Base-by-base conservation (phyloP, 2,888 invertebrate species). In the Platerodrilus igneus region DNA sequence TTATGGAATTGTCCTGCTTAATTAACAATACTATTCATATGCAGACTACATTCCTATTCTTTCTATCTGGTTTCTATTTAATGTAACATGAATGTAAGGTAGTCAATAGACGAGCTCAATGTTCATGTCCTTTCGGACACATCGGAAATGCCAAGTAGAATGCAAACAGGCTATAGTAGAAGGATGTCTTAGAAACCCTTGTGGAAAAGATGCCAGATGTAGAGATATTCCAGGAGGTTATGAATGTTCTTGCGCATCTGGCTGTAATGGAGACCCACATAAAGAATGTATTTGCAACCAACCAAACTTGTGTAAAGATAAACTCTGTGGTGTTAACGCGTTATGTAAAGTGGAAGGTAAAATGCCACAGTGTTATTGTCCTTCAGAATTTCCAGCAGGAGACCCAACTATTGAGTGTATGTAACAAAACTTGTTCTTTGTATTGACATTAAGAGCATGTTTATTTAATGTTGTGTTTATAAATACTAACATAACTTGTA, bases 371-470 rank as follows among this genome's bases (percentile, higher is more conserved):
- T 93, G 92, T 62, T 86, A 83, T 62, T 93, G 92, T 62, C 90
- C 91, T 31, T 73, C 81, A 19, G 80, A 81, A 59, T 85, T 77
- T 69, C 89, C 91, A 29, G 76, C 80, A 45, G 92, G 91, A 37
- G 86, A 92, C 74, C 87, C 91, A 13, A 81, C 83, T 60, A 79
- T 83, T 56, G 83, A 86, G 77, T 91, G 91, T 91, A 72, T 79
- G 85, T 78, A 52, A 3, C 15, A 11, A 27, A 16, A 10, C 15
- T 14, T 20, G 13, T 33, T 38, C 17, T 30, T 19, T 10, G 17
- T 9, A 10, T 19, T 1, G 11, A 16, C 19, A 15, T 9, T 21
- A 2, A 13, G 14, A 3, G 13, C 3, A 18, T 37, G 10, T 8
- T 32, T 27, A 6, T 20, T 21, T 3, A n/a, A n/a, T n/a, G n/a